These are phyloP conservation scores for Mobula birostris DNA, from an alignment of 2,113 vertebrate species.

Conservation along the genomic window DNA sequence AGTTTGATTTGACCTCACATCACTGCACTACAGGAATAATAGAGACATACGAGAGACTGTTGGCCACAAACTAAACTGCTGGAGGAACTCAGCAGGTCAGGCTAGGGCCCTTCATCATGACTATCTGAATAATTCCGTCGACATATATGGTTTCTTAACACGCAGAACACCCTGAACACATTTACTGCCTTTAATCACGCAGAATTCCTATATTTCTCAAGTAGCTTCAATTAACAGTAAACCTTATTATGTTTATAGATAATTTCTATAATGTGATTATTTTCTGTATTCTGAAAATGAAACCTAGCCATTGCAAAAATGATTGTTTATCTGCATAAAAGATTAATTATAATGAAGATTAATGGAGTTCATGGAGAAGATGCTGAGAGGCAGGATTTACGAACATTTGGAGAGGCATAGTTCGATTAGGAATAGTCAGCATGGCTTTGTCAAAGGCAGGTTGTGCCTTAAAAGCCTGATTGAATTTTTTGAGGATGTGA, in stretches of 20 bases:
- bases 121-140: background rate
- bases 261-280: background rate
- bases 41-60: too few relatives aligned
- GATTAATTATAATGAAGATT: too few relatives aligned
- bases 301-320: background rate
- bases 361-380: too few relatives aligned
- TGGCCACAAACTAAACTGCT: too few relatives aligned
- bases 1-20: background rate
- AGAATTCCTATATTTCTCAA: background rate
- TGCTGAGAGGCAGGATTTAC: too few relatives aligned
- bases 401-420: too few relatives aligned
- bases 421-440: too few relatives aligned
- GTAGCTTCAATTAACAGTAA: background rate
- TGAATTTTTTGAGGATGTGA: too few relatives aligned
- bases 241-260: background rate
- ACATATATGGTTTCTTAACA: background rate
- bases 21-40: background rate
- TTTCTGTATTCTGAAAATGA: background rate
- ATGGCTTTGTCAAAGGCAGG: too few relatives aligned
- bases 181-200: background rate
- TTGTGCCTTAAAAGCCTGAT: too few relatives aligned
- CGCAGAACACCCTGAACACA: background rate
- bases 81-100: too few relatives aligned
- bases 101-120: too few relatives aligned
- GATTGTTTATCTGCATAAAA: background rate